Base-by-base conservation (phyloP, 2,113 vertebrate genomes). In the Saccopteryx bilineata region DNA sequence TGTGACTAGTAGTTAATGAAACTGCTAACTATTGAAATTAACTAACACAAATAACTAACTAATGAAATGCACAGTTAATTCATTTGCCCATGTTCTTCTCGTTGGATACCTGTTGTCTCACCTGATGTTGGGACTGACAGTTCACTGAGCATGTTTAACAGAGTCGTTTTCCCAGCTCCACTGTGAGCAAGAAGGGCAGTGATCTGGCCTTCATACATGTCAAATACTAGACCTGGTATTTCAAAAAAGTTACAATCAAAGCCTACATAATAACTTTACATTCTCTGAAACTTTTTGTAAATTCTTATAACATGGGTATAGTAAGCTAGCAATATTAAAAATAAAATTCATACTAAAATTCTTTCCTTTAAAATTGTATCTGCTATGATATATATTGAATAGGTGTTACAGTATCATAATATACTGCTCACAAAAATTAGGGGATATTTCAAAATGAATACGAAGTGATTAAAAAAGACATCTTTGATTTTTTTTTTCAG, bases 161-260 rank as follows among this genome's bases (percentile, higher is more conserved):
- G 97, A 0, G 99, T 99, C 6, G 99, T 99, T 96, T 99, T 99
- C 2, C 99, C 99, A 28, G 99, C 99, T 28, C 99, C 99, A 4
- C 99, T 99, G 98, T 99, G 99, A n/a, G 99, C 99, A 0, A 99
- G 98, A 39, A 99, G 94, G n/a, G 99, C 99, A 0, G 99, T 99
- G 94, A 99, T 99, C 98, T 99, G 99, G 19, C 99, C 99, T 98
- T 99, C 99, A 0, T 99, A 99, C 91, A 99, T 98, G 95, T 98
- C 99, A 79, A 99, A 98, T 0, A 98, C 98, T 96, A 99, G 96
- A 94, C 99, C 99, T 99, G 68, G 7, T 4, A 86, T 91, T 65
- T 19, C 9, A 28, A n/a, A 65, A 28, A n/a, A 39, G 78, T 19
- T 52, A 66, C 4, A 76, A 10, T 95, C 4, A 83, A 80, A 50